These are phyloP conservation scores for Listronotus oregonensis DNA, from an alignment of 1,140 invertebrate species.

Conservation along the genomic window DNA sequence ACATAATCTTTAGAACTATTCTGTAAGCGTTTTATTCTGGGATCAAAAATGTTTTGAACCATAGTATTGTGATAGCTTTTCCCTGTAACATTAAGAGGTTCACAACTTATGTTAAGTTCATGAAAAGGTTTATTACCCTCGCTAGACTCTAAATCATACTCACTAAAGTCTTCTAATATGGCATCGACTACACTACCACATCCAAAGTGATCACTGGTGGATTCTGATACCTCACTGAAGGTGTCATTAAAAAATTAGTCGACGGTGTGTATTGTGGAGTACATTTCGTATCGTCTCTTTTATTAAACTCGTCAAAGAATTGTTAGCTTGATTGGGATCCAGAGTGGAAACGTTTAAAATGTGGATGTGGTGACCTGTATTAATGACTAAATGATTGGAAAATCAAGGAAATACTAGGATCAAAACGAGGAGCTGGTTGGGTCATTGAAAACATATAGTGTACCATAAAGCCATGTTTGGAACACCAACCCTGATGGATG, in stretches of 20 bases:
- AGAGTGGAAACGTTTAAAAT: conserved; percentile 49
- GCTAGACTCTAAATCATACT: conserved; percentile 53
- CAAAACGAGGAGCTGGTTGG: conserved; percentile 48
- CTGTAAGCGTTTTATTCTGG: conserved; percentile 51
- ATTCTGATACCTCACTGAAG: conserved; percentile 53
- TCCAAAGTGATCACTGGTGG: conserved; percentile 50
- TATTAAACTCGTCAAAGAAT: conserved; percentile 25
- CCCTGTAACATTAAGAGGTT: conserved; percentile 55
- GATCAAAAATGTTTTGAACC: conserved; percentile 54
- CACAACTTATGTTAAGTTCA: conserved; percentile 56
- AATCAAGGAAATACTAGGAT: conserved; percentile 52
- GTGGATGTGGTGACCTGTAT: conserved; percentile 55
- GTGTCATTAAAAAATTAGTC: conserved; percentile 40
- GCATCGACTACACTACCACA: conserved; percentile 52
- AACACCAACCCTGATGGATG: conserved; percentile 50
- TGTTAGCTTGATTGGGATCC: conserved; percentile 37
- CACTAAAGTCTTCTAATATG: conserved; percentile 55
- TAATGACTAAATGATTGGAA: conserved; percentile 55
- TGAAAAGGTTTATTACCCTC: conserved; percentile 56
- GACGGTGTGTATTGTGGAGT: conserved; percentile 1
- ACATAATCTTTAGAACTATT: conserved; percentile 48
- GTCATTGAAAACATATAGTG: conserved; percentile 53
- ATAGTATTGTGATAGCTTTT: conserved; percentile 55
- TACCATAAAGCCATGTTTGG: conserved; percentile 53
- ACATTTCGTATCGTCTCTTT: conserved; percentile 43